Base-by-base conservation (phyloP, 2,113 vertebrate genomes). In the Eurystomus gularis region DNA sequence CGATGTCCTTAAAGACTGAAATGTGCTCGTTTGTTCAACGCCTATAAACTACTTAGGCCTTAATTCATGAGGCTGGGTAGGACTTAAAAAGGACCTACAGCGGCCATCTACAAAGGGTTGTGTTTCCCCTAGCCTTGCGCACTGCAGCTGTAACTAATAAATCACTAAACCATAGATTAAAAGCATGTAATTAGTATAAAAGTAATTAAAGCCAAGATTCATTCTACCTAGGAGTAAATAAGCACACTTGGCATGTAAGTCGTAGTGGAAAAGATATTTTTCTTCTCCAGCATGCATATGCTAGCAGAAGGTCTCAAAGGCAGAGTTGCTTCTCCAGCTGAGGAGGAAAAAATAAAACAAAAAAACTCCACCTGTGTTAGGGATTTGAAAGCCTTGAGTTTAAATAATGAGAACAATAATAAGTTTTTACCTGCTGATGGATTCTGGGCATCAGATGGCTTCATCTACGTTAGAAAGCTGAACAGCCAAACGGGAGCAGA, bases 101-200 rank as follows among this genome's bases (percentile, higher is more conserved):
- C 0, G 1, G 66, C 66, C 70, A 70, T 69, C 82, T 89, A 88
- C 82, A 80, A 85, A 76, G 35, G 37, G 79, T 57, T 23, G 35
- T 5, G 24, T 61, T 90, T 90, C 61, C 52, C 48, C 33, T 20
- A 52, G 79, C 46, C 92, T 85, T 93, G 60, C 79, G 96, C 90
- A 90, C 84, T 97, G 93, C 87, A 96, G 87, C 93, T 92, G 79
- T 66, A 90, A 92, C 68, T 95, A 94, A 92, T 88, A 93, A 82
- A 73, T 96, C 92, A 94, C 84, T 89, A 93, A 97, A 93, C 66
- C 94, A 87, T 72, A 97, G 79, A 96, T 96, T 92, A 96, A 96
- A 98, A 97, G 91, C 88, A 94, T 92, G 68, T 93, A 96, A 84
- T 79, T 88, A 84, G 75, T 79, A 97, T 83, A 92, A 96, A 96